Evolutionary conservation across 2,797 vertebrate genomes (phyloP), one percentile per base, ranked within the genome.

Genomic region (Gouania willdenowi): DNA sequence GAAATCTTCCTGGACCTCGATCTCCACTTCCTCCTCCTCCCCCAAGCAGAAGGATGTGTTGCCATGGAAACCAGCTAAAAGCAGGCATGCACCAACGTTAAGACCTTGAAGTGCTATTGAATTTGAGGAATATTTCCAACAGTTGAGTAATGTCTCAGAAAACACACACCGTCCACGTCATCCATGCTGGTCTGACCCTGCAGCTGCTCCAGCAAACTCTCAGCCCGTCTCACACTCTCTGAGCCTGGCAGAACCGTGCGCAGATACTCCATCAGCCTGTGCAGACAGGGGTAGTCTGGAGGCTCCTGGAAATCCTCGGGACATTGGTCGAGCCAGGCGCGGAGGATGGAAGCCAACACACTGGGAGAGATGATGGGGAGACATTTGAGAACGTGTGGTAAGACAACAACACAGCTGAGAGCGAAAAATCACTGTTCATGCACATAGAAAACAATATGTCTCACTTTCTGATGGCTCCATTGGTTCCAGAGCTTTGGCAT

Each of bases 321-420:
- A 61, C 93, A 98, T 48, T 98, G 94, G 71, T 98, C 93, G 3
- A 98, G 75, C 95, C 95, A 98, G 58, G 92, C 91, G 42, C 90
- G 80, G 63, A 97, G 69, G 70, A 94, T 92, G 0, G 92, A 98
- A 4, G 92, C 91, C 36, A 94, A 82, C 1, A 90, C 91, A 39
- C 94, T 98, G 59, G 9, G 1, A 37, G 19, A 39, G 21, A 44
- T 20, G 36, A 7, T 14, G 16, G 13, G 13, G 22, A 14, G 33
- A 39, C 19, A 12, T 29, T 28, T 22, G 12, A 27, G 17, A 35
- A 13, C 35, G 7, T 6, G 20, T 12, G 2, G 7, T 26, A 8
- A 11, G 5, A 37, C 15, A 23, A 24, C 6, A 12, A 17, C 5
- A 8, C 7, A 31, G 28, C 32, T 27, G 11, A 20, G 26, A 10